Conservation (phyloP, 2,797 vertebrate genomes). For the Pyrocephalus nanus region DNA sequence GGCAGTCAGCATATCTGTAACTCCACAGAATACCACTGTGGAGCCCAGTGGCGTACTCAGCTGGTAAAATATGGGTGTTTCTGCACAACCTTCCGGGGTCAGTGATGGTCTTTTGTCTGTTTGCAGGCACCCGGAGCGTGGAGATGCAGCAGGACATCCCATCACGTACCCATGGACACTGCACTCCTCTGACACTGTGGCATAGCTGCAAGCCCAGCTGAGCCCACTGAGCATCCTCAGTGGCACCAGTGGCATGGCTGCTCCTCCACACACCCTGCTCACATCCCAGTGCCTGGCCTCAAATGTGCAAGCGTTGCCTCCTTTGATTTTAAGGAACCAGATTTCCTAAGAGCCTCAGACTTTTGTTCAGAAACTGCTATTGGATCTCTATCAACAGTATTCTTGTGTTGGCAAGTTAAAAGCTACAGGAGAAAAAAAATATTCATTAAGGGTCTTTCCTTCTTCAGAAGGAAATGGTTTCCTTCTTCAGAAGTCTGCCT, state of each 20-base stretch:
- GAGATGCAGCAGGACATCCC: neutral
- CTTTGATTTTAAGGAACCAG: neutral
- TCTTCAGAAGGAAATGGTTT: neutral
- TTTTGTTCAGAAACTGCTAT: neutral
- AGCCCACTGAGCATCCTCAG: neutral
- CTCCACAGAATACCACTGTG: neutral
- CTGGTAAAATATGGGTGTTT: neutral
- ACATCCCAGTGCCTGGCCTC: neutral
- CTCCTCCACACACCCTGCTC: neutral
- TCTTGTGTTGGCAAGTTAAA: neutral
- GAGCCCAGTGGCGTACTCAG: neutral
- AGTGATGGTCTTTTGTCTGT: neutral
- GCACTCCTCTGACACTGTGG: neutral
- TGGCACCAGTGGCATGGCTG: neutral
- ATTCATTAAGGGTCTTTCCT: neutral
- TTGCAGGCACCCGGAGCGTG: neutral
- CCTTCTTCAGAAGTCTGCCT: neutral
- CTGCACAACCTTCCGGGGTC: neutral
- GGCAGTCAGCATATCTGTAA: neutral
- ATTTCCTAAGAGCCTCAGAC: neutral
- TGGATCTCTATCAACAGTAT: neutral
- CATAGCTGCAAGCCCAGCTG: neutral
- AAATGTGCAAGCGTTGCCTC: neutral
- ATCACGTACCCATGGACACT: accelerated
- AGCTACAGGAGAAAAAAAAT: neutral